phyloP scores from a whole-genome alignment of 2,888 invertebrate genomes.

The Eristalis arbustorum region DNA sequence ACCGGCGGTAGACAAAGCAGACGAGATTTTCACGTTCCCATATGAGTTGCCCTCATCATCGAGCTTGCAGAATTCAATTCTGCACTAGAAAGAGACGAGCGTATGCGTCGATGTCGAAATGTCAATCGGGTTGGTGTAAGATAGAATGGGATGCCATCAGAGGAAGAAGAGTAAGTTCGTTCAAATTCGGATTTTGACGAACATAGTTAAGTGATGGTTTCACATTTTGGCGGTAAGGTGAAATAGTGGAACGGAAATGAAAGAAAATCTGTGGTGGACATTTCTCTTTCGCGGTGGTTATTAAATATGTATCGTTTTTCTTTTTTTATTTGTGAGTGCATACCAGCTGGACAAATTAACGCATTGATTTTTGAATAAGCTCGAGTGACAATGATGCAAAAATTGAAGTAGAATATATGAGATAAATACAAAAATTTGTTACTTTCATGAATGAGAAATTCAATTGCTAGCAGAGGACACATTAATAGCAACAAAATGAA shows the following conservation, averaged over 20 bases:
- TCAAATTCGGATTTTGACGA: slow-evolving; percentile 39
- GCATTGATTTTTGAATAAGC: too few relatives aligned
- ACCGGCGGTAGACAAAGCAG: slow-evolving; percentile 70
- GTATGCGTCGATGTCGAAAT: not conserved
- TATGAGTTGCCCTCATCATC: slow-evolving; percentile 35
- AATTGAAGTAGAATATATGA: too few relatives aligned
- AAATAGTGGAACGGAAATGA: slow-evolving; percentile 40
- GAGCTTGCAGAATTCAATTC: slow-evolving; percentile 61
- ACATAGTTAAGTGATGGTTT: slow-evolving; percentile 24
- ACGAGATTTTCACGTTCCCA: slow-evolving; percentile 63
- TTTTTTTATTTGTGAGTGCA: not conserved
- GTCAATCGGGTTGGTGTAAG: slow-evolving; percentile 5
- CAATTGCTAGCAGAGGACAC: too few relatives aligned
- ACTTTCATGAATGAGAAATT: too few relatives aligned
- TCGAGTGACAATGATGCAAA: too few relatives aligned
- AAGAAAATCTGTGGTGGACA: slow-evolving; percentile 3
- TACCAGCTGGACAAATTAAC: not conserved
- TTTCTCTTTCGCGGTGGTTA: not conserved
- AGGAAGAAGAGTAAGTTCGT: slow-evolving; percentile 28
- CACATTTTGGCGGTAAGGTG: slow-evolving; percentile 56
- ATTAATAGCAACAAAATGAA: too few relatives aligned
- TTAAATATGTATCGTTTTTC: not conserved
- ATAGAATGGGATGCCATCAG: slow-evolving; percentile 17
- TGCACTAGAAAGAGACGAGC: slow-evolving; percentile 43
- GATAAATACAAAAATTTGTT: too few relatives aligned